Percentiles rank a stretch among this genome's conserved stretches.
Conservation (phyloP, 2,113 vertebrate species). For the Accipiter virgatus region DNA sequence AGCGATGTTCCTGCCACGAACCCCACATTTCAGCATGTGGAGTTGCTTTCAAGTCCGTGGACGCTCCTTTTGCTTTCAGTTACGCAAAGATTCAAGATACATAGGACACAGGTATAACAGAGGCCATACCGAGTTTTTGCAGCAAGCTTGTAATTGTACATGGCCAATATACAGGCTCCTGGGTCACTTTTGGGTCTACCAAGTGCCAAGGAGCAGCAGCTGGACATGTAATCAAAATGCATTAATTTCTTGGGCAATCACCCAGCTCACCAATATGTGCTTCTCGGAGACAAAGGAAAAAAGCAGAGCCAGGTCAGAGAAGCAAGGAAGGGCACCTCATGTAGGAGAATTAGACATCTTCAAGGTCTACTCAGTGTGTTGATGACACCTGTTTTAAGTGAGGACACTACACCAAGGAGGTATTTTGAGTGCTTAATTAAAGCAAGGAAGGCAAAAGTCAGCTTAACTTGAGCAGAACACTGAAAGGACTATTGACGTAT, state of each 20-base stretch:
- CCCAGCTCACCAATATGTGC: background rate
- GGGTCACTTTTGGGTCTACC: background rate
- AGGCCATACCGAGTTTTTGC: background rate
- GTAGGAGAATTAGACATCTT: background rate
- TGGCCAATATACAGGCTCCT: background rate
- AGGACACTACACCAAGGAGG: background rate
- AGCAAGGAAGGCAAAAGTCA: background rate
- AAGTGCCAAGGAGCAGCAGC: background rate
- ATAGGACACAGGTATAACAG: background rate
- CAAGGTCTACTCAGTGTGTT: background rate
- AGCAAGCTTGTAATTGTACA: background rate
- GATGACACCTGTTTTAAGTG: background rate
- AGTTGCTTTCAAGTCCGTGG: background rate
- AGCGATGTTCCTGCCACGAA: background rate
- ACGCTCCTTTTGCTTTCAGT: background rate
- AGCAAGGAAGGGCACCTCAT: background rate
- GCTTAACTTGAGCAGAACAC: background rate
- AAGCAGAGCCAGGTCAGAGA: background rate
- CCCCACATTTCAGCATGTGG: background rate
- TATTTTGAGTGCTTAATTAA: background rate
- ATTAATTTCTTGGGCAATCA: background rate
- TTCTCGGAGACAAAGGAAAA: background rate
- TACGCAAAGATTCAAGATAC: background rate
- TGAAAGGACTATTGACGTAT: background rate
- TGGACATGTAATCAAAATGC: background rate